Evolutionary conservation across 1,140 invertebrate genomes (phyloP).

Genomic region (Parasteatoda tepidariorum): DNA sequence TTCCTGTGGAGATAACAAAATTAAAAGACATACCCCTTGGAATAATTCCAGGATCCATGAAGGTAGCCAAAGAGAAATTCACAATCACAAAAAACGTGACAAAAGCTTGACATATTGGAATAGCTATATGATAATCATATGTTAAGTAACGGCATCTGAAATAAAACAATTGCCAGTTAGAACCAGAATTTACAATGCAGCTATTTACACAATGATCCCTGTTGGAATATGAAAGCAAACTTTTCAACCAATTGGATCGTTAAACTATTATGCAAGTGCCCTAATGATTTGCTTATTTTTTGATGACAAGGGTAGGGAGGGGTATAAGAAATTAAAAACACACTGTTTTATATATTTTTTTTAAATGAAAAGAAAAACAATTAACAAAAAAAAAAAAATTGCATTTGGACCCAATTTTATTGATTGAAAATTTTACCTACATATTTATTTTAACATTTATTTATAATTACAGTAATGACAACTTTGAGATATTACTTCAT

Average conservation of each 20-base stretch:
- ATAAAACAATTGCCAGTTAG: conserved; percentile 59
- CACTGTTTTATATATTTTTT: background rate
- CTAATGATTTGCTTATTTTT: background rate
- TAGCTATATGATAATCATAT: conserved; percentile 82
- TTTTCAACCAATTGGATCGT: conserved; percentile 29
- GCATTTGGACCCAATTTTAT: too few relatives aligned
- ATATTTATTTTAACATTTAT: too few relatives aligned
- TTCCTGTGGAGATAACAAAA: too few relatives aligned
- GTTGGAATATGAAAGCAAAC: conserved; percentile 59
- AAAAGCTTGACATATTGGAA: conserved; percentile 91
- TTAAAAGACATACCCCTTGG: too few relatives aligned
- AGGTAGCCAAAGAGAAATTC: conserved; percentile 98
- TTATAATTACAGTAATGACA: too few relatives aligned
- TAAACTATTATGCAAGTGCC: background rate
- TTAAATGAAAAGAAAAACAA: too few relatives aligned
- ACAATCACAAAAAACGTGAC: conserved; percentile 96
- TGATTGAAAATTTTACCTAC: too few relatives aligned
- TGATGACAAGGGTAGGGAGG: background rate
- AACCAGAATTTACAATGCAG: background rate
- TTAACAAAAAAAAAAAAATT: too few relatives aligned
- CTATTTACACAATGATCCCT: conserved; percentile 41
- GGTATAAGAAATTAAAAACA: background rate
- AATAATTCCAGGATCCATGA: conserved; percentile 99
- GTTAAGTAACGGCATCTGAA: conserved; percentile 86
- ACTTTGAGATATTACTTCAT: too few relatives aligned